These are phyloP conservation scores for Bombus terrestris DNA, from an alignment of 1,140 invertebrate genomes.

Conservation along the genomic window DNA sequence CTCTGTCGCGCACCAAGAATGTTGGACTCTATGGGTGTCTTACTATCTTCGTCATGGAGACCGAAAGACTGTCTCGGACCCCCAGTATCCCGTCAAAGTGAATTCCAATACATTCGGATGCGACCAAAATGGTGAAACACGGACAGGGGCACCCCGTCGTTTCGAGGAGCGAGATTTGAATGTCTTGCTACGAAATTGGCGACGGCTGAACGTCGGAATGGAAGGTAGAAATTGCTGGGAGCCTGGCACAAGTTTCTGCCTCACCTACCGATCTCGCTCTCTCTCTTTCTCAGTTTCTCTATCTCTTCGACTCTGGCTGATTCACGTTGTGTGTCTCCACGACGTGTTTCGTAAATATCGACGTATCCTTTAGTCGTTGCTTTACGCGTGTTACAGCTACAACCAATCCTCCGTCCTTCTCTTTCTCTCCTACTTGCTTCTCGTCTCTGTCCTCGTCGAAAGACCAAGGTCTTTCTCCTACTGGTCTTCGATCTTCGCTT, in stretches of 20 bases:
- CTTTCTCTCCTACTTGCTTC: too few species aligned
- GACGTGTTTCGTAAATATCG: slow-evolving; percentile 61
- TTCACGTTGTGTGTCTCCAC: neutral
- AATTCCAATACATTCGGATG: slow-evolving; percentile 73
- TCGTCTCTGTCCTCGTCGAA: too few species aligned
- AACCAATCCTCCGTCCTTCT: neutral
- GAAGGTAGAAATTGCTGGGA: slow-evolving; percentile 55
- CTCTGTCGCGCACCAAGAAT: neutral
- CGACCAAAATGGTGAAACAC: slow-evolving; percentile 65
- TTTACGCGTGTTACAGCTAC: slow-evolving; percentile 19
- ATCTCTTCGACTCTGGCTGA: neutral
- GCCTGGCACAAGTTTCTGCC: slow-evolving; percentile 26
- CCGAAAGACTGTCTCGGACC: slow-evolving; percentile 40
- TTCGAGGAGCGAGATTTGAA: slow-evolving; percentile 67
- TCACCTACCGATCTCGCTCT: neutral
- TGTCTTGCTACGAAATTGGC: slow-evolving; percentile 70
- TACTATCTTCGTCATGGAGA: slow-evolving; percentile 1
- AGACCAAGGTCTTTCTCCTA: neutral
- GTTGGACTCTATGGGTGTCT: neutral
- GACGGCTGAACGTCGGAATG: slow-evolving; percentile 37
- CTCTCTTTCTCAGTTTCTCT: neutral
- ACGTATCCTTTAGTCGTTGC: slow-evolving; percentile 55
- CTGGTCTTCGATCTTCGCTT: neutral
- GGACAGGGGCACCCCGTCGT: slow-evolving; percentile 27
- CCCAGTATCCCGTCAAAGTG: slow-evolving; percentile 61